phyloP scores from a whole-genome alignment of 2,888 invertebrate genomes.

The Ganaspis brasiliensis region DNA sequence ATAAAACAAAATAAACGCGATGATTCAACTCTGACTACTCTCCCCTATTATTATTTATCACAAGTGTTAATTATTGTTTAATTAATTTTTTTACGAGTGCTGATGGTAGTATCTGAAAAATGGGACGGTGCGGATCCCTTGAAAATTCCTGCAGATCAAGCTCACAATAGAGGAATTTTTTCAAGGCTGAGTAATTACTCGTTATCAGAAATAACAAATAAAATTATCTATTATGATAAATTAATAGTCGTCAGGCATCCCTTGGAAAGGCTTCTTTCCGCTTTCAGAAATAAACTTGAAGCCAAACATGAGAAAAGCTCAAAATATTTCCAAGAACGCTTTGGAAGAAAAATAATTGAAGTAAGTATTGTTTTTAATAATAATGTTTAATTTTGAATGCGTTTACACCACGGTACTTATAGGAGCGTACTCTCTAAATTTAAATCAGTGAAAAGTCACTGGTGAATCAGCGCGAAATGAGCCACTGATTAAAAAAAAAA shows the following conservation, averaged over 20 bases:
- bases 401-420: no score
- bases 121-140: conserved; percentile 88
- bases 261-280: conserved; percentile 93
- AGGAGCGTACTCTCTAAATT: no score
- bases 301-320: conserved; percentile 86
- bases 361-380: conserved; percentile 58
- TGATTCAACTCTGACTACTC: no score
- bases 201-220: conserved; percentile 84
- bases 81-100: no score
- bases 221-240: conserved; percentile 90
- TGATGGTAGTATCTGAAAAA: conserved; percentile 90
- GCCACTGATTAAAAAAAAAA: no score
- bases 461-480: no score
- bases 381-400: neutral
- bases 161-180: conserved; percentile 88
- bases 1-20: no score
- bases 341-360: conserved; percentile 79
- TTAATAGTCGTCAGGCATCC: conserved; percentile 95
- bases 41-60: no score
- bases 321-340: conserved; percentile 88
- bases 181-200: conserved; percentile 84
- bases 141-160: conserved; percentile 88
- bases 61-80: no score
- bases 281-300: conserved; percentile 94
- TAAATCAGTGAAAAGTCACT: no score